Base-by-base conservation (phyloP, 2,113 vertebrate genomes). In the Phylloscopus trochiloides region DNA sequence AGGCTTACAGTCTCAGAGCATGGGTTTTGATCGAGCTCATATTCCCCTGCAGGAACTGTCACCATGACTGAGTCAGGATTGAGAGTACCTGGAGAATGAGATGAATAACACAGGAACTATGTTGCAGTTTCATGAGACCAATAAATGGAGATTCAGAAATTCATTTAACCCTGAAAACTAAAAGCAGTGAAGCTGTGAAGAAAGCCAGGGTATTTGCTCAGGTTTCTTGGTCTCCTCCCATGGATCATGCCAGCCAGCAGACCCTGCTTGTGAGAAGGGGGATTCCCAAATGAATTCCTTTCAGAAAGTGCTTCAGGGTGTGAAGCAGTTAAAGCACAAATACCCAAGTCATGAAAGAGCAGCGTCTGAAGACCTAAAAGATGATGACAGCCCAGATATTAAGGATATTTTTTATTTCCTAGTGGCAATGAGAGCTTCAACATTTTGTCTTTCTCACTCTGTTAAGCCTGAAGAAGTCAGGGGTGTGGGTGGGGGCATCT, bases 161-260 rank as follows among this genome's bases (percentile, higher is more conserved):
- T 32, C 26, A 18, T 14, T 32, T 57, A 75, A 90, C 70, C 36
- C 42, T 58, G 17, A 65, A 67, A 61, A 36, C 17, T 24, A 8
- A 14, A 51, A n/a, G 25, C 31, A 48, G 22, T 12, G 43, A 70
- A 74, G 62, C 29, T 81, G 13, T 71, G 65, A 43, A 47, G 51
- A 32, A 89, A 77, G 15, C 5, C 34, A 28, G n/a, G 32, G 10
- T 43, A 3, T 75, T 54, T 28, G 17, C 43, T 67, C 25, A n/a
- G 42, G 32, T 67, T 54, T 26, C 76, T 54, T 58, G 45, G 43
- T 55, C 76, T n/a, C 29, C 18, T 48, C 38, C 32, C 55, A 77
- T 0, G 0, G 0, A 43, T 38, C 3, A 8, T 31, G n/a, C 31
- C 66, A 28, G 28, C 1, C 66, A 28, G 28, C 1, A 1, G 21